Evolutionary conservation across 2,888 invertebrate genomes (phyloP).

Genomic region (Norana najaformis): DNA sequence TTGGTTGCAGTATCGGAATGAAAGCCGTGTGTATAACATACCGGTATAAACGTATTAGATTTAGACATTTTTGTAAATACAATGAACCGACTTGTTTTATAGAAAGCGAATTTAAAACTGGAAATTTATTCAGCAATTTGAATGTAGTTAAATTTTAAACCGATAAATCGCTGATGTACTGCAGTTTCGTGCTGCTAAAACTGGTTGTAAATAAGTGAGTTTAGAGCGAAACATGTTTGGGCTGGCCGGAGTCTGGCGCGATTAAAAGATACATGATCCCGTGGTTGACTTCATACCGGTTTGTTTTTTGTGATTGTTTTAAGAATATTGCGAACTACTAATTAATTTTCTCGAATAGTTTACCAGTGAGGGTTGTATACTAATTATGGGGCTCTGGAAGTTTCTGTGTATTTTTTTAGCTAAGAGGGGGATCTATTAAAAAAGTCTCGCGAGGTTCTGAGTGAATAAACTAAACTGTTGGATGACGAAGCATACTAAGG

Average conservation of each 20-base stretch:
- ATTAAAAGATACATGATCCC: neutral
- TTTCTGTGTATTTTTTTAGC: neutral
- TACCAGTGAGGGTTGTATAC: neutral
- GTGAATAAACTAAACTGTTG: neutral
- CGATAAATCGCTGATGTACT: no score
- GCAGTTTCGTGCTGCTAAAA: no score
- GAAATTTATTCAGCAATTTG: no score
- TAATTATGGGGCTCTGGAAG: neutral
- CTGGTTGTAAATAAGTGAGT: neutral
- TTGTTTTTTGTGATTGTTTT: neutral
- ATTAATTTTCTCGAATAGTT: neutral
- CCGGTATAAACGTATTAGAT: no score
- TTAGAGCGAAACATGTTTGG: neutral
- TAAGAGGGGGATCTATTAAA: neutral
- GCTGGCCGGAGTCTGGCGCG: neutral
- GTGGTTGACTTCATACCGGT: slow-evolving; percentile 2
- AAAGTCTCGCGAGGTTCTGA: neutral
- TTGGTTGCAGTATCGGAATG: no score
- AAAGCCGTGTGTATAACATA: no score
- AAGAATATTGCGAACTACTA: neutral
- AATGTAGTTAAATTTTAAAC: no score
- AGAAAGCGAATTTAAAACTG: no score
- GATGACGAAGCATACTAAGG: neutral
- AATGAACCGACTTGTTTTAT: no score
- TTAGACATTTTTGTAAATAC: no score